phyloP scores from a whole-genome alignment of 2,888 invertebrate genomes.

The Hirtodrosophila cameraria region DNA sequence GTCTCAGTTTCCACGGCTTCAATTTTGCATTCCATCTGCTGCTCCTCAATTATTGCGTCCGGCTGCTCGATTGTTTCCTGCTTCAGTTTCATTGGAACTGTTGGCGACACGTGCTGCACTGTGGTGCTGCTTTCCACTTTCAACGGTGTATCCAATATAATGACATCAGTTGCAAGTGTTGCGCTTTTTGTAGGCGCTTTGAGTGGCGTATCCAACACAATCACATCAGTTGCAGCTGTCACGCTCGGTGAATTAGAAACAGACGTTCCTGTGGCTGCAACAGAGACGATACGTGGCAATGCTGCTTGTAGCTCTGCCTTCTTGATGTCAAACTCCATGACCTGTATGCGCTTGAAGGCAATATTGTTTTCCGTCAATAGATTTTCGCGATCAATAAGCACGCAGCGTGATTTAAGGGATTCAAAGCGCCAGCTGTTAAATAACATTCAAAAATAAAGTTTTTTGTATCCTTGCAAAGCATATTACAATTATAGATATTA shows the following conservation, averaged over 20 bases:
- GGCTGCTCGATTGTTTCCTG: not conserved
- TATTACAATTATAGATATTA: too few relatives aligned
- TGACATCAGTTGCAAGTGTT: slow-evolving; percentile 13
- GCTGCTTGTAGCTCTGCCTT: slow-evolving; percentile 70
- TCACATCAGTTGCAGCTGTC: slow-evolving; percentile 13
- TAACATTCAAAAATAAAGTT: too few relatives aligned
- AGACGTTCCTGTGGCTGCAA: not conserved
- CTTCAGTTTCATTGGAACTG: slow-evolving; percentile 22
- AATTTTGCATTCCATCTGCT: slow-evolving; percentile 1
- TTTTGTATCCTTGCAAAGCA: too few relatives aligned
- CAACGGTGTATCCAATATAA: slow-evolving; percentile 6
- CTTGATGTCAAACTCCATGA: slow-evolving; percentile 73
- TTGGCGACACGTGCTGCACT: not conserved
- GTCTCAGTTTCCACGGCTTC: not conserved
- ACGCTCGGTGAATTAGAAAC: not conserved
- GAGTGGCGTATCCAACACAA: slow-evolving; percentile 29
- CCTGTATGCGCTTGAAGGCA: slow-evolving; percentile 70
- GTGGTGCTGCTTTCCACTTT: not conserved
- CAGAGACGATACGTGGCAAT: slow-evolving; percentile 66
- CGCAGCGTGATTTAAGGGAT: slow-evolving; percentile 81
- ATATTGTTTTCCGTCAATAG: slow-evolving; percentile 81
- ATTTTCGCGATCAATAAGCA: slow-evolving; percentile 82
- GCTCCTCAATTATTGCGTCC: not conserved
- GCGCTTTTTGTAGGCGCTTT: not conserved
- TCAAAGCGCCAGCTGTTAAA: slow-evolving; percentile 83